Evolutionary conservation across 2,888 invertebrate genomes (phyloP), one percentile per base, ranked within the genome.

Genomic region (Slavum lentiscoides): DNA sequence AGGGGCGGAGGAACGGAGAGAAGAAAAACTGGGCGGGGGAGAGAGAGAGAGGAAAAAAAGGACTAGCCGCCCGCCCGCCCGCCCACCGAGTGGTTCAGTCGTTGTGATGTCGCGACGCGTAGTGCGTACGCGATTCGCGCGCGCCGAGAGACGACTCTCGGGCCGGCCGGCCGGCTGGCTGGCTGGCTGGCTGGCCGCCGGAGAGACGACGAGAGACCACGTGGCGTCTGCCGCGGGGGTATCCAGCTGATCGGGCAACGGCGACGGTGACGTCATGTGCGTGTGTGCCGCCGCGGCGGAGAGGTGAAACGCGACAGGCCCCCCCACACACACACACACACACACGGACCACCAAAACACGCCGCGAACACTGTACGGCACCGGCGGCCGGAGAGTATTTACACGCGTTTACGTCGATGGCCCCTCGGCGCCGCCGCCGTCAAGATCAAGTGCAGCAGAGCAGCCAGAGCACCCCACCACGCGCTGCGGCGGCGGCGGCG

Each of bases 371-470:
- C 11, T 11, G 15, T n/a, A n/a, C 13, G 0, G 49, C 15, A 49
- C 49, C 49, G 49, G 11, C 49, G 13, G 2, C 30, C 30, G 30
- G 30, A 30, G 49, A 49, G 13, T 49, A 13, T 49, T 11, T 15
- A 23, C 43, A 55, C 62, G 30, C 4, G 1, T 30, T 64, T 70
- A 72, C 64, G 72, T 80, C 80, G 70, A 80, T 72, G 72, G 70
- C 80, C 80, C 80, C 64, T 70, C 72, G 80, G 49, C 49, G 30
- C 2, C 30, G 30, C 30, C 30, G 49, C 49, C 58, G 58, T 72
- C 70, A 80, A 80, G 80, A 80, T 80, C 80, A 80, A 80, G 80
- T 80, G 64, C 80, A 80, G 64, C 80, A 80, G 13, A 49, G 49
- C 49, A 49, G 9, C 49, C 49, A 49, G 49, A 30, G 30, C 49